Base-by-base conservation (phyloP, 2,888 invertebrate genomes). In the Prosopocoilus inquinatus region DNA sequence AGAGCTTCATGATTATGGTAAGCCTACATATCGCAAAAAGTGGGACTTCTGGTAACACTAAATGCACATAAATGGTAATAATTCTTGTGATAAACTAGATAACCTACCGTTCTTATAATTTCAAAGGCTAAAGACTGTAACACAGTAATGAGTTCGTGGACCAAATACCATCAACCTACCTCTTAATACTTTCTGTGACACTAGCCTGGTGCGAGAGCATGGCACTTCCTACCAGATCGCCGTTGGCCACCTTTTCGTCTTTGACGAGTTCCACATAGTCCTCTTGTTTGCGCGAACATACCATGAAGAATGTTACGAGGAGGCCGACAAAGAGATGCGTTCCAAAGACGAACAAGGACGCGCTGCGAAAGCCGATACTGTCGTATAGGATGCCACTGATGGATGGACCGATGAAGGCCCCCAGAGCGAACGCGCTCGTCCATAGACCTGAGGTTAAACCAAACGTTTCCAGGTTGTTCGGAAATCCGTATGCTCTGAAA, bases 401-500 rank as follows among this genome's bases (percentile, higher is more conserved):
- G 0, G 89, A 89, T 1, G 91, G 91, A 0, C 92, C 92, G 47
- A 91, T 84, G 74, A 91, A 91, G 1, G 91, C 91, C 1, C 95
- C 95, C 8, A 95, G 79, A 0, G 94, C 93, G 69, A 94, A 94
- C 0, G 90, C 87, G 1, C 93, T 92, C 1, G 94, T 94, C 89
- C 94, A 95, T 67, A 95, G 81, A 0, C 94, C 95, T 1, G 94
- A 93, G 7, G 94, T 89, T 35, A 94, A 79, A 0, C 94, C 94
- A 70, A 92, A 94, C 0, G 95, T 95, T 70, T 92, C 90, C 62
- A 94, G 81, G 58, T 88, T 89, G 74, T 95, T 91, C 0, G 91
- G 88, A 63, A 93, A 86, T 1, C 91, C 91, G 63, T 84, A 81
- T 0, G 82, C 80, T 66, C 90, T 90, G 47, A n/a, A 50, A 46